Conservation (phyloP, 2,888 invertebrate genomes). For the Furcula furcula region DNA sequence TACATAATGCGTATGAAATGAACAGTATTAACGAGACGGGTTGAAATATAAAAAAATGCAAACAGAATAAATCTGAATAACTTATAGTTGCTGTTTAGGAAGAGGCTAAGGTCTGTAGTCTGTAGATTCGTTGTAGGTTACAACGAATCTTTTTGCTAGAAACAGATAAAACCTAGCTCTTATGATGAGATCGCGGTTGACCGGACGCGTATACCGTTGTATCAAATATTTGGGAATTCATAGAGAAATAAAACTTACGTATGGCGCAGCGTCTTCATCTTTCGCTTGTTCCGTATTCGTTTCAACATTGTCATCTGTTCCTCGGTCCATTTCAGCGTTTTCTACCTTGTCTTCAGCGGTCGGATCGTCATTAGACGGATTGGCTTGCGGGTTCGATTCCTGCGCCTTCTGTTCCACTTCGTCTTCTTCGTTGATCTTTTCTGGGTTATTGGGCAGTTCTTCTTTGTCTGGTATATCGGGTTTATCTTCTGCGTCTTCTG, state of each 20-base stretch:
- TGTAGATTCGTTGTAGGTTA: too few relatives aligned
- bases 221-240: too few relatives aligned
- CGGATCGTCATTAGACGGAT: conserved; percentile 72
- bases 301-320: conserved; percentile 74
- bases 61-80: too few relatives aligned
- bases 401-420: conserved; percentile 65
- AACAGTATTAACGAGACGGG: too few relatives aligned
- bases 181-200: too few relatives aligned
- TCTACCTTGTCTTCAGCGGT: conserved; percentile 73
- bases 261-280: conserved; percentile 65
- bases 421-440: conserved; percentile 66
- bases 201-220: too few relatives aligned
- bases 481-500: conserved; percentile 42
- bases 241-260: conserved; percentile 52
- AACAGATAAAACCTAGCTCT: too few relatives aligned
- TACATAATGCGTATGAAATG: too few relatives aligned
- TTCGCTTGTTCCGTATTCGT: conserved; percentile 71
- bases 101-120: too few relatives aligned
- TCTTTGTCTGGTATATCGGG: conserved; percentile 51
- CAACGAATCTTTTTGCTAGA: too few relatives aligned
- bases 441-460: conserved; percentile 64
- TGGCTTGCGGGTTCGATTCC: conserved; percentile 76
- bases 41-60: too few relatives aligned
- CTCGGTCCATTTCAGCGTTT: conserved; percentile 70
- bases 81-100: too few relatives aligned